Evolutionary conservation across 2,113 vertebrate genomes (phyloP), one percentile per base, ranked within the genome.

Genomic region (Orthonyx spaldingii): DNA sequence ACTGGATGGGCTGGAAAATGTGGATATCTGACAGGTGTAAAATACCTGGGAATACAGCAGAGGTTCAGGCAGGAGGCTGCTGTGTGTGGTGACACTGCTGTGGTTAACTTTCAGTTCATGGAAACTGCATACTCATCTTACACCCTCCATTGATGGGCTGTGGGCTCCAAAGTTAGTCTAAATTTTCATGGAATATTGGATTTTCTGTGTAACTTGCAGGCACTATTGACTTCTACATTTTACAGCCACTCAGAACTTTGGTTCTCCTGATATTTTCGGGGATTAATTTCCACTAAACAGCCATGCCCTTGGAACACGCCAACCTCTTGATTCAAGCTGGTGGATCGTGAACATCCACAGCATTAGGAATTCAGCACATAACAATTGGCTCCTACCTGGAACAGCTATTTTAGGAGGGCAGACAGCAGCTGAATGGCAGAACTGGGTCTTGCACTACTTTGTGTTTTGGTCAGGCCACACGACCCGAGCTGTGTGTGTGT

Each of bases 11-110:
- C 28, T 13, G 64, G 5, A 30, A 52, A 91, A 52, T 3, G n/a
- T 0, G 2, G 20, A 1, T 91, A 3, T 33, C 20, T 60, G 69
- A 4, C 65, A 76, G 93, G 91, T 91, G 81, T 35, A 3, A 82
- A 87, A 39, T 17, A 18, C 1, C 20, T n/a, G 57, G 79, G 63
- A 65, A 22, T 16, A 0, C 26, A 33, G 83, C 50, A 33, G 3
- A 65, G 44, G 15, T 46, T 8, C 0, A 39, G 87, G 30, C 8
- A 33, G 9, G 80, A 55, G 20, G 11, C 39, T 59, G 6, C 55
- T 18, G 17, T 20, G 1, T 7, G 2, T 24, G 26, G 27, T 39
- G 60, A 3, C 21, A 0, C 14, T 15, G 46, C 49, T 23, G 26
- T 41, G 32, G 8, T 72, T 39, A 7, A 11, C 33, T 68, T 42